Evolutionary conservation across 2,797 vertebrate species (phyloP).

Genomic region (Trichosurus vulpecula): DNA sequence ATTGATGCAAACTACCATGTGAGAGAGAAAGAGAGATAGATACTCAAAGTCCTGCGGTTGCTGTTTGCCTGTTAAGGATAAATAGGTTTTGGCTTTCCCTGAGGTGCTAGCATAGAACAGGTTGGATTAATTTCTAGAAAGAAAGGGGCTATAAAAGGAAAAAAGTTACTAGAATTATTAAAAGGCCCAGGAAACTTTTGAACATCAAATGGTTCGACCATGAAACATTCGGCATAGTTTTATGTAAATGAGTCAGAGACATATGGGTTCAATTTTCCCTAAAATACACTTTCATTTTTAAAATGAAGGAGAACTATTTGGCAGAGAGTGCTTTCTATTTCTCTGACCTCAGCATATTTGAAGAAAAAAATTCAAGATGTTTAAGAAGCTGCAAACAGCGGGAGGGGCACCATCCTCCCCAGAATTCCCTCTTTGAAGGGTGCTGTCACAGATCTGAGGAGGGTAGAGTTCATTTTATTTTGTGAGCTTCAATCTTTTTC

Average conservation of each 20-base stretch:
- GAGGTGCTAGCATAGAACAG: not conserved
- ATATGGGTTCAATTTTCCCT: constrained; percentile 13
- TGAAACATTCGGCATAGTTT: constrained; percentile 15
- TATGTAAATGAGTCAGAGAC: constrained; percentile 44
- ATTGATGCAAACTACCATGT: constrained; percentile 4
- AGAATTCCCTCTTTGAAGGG: constrained; percentile 37
- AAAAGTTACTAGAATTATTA: constrained; percentile 23
- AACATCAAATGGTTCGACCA: constrained; percentile 23
- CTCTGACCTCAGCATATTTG: constrained; percentile 26
- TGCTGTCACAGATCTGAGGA: constrained; percentile 1
- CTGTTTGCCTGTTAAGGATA: not conserved
- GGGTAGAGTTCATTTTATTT: constrained; percentile 46
- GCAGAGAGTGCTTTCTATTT: constrained; percentile 1
- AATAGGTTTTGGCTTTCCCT: not conserved
- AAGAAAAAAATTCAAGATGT: constrained; percentile 5
- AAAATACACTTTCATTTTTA: constrained; percentile 31
- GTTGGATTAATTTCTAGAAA: constrained; percentile 31
- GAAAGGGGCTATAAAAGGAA: not conserved
- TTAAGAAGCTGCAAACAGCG: constrained; percentile 36
- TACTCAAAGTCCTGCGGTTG: not conserved
- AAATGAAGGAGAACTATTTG: constrained; percentile 25
- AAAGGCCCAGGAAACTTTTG: not conserved
- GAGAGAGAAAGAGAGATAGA: not conserved
- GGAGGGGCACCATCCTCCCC: not conserved
- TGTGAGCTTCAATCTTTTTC: constrained; percentile 40